Percentiles rank a stretch among this genome's conserved stretches.
These are phyloP conservation scores for Harmothoe impar DNA, from an alignment of 2,888 invertebrate species.

Conservation along the genomic window DNA sequence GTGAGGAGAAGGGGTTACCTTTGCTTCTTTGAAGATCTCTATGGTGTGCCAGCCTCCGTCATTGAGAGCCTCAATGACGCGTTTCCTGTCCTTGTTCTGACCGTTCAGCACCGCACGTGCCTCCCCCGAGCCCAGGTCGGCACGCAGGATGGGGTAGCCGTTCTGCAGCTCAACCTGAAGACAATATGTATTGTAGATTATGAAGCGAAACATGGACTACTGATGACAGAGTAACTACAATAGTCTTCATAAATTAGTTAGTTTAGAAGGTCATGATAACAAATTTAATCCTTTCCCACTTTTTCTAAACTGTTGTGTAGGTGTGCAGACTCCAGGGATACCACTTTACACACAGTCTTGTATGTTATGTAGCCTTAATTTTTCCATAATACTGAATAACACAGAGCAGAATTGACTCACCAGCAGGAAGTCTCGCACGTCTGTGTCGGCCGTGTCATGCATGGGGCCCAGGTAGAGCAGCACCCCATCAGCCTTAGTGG, in stretches of 20 bases:
- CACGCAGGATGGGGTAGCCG: constrained; percentile 94
- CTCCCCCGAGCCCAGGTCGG: constrained; percentile 89
- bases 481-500: constrained; percentile 92
- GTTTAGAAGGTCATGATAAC: no score
- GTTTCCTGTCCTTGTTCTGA: constrained; percentile 69
- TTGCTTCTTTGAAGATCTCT: constrained; percentile 89
- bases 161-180: constrained; percentile 93
- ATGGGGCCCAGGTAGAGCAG: constrained; percentile 98
- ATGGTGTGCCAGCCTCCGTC: constrained; percentile 98
- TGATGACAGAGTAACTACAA: no score
- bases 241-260: no score
- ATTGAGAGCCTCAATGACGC: constrained; percentile 85
- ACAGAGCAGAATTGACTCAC: no score
- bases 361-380: no score
- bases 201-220: background rate
- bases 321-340: no score
- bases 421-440: constrained; percentile 5
- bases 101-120: constrained; percentile 57
- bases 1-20: no score
- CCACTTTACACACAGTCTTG: no score
- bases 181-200: background rate
- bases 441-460: constrained; percentile 63
- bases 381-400: no score
- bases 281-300: no score
- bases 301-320: no score